A percentile compares a stretch with the other conserved stretches of the same genome.
These are phyloP conservation scores for Paramormyrops hopkinsi DNA, from an alignment of 2,797 vertebrate genomes.

Conservation along the genomic window DNA sequence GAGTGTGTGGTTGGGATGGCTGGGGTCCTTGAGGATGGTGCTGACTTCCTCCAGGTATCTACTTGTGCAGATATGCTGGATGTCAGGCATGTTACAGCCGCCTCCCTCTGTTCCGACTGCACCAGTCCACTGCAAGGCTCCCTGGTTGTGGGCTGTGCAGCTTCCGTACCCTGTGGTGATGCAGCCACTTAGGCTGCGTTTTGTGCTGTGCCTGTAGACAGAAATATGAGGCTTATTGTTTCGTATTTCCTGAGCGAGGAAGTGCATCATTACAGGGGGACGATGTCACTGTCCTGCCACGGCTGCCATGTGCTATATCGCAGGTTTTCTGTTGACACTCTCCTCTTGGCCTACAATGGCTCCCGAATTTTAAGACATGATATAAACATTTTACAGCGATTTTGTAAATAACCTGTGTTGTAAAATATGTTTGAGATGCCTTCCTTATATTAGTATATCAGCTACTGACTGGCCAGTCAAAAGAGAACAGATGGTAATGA, in stretches of 20 bases:
- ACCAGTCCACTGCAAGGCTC: not conserved
- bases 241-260: not conserved
- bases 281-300: not conserved
- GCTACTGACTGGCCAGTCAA: not conserved
- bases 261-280: not conserved
- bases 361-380: not conserved
- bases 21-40: not conserved
- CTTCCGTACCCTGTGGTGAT: not conserved
- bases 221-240: not conserved
- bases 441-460: not conserved
- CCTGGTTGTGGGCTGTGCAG: not conserved
- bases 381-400: not conserved
- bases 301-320: not conserved
- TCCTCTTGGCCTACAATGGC: not conserved
- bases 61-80: not conserved
- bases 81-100: not conserved
- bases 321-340: not conserved
- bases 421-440: not conserved
- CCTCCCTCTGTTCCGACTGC: not conserved
- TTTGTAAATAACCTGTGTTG: not conserved
- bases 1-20: not conserved
- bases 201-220: not conserved
- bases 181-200: not conserved
- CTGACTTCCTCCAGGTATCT: not conserved
- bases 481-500: not conserved